Conservation (phyloP, 2,797 vertebrate genomes). For the Rhinatrema bivittatum region DNA sequence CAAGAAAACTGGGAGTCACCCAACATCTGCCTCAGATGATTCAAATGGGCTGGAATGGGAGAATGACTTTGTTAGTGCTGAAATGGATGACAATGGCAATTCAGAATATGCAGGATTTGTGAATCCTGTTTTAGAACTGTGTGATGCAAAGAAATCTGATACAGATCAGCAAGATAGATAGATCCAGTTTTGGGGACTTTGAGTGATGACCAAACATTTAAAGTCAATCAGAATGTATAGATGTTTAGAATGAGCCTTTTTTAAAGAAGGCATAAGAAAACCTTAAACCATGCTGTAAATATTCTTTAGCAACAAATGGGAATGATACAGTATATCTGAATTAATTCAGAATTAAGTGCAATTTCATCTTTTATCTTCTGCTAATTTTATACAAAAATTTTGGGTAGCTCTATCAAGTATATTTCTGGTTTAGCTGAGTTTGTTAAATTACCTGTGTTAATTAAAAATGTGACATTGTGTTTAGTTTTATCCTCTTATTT, state of each 20-base stretch:
- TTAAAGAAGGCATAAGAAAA: not conserved
- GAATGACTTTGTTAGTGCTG: slow-evolving; percentile 86
- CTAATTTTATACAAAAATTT: slow-evolving; percentile 31
- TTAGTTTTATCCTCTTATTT: slow-evolving; percentile 27
- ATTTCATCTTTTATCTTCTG: slow-evolving; percentile 53
- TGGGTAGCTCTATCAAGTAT: slow-evolving; percentile 26
- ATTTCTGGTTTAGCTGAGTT: slow-evolving; percentile 28
- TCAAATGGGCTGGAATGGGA: slow-evolving; percentile 94
- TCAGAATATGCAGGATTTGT: slow-evolving; percentile 81
- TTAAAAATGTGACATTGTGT: slow-evolving; percentile 27
- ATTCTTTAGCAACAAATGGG: slow-evolving; percentile 3
- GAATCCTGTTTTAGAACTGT: slow-evolving; percentile 76
- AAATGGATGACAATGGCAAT: slow-evolving; percentile 74
- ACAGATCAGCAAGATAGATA: slow-evolving; percentile 57
- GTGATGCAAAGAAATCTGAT: slow-evolving; percentile 33
- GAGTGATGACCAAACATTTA: slow-evolving; percentile 17
- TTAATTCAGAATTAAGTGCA: slow-evolving; percentile 54
- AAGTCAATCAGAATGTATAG: slow-evolving; percentile 12
- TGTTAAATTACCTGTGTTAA: slow-evolving; percentile 39
- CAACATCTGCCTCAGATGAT: slow-evolving; percentile 81
- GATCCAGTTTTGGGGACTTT: not conserved
- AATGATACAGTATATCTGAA: slow-evolving; percentile 15
- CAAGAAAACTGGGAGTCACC: slow-evolving; percentile 65
- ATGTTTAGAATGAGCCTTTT: slow-evolving; percentile 6
- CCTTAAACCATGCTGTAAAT: not conserved